Evolutionary conservation across 2,113 vertebrate genomes (phyloP), one percentile per base, ranked within the genome.

Genomic region (Leucosticte australis): DNA sequence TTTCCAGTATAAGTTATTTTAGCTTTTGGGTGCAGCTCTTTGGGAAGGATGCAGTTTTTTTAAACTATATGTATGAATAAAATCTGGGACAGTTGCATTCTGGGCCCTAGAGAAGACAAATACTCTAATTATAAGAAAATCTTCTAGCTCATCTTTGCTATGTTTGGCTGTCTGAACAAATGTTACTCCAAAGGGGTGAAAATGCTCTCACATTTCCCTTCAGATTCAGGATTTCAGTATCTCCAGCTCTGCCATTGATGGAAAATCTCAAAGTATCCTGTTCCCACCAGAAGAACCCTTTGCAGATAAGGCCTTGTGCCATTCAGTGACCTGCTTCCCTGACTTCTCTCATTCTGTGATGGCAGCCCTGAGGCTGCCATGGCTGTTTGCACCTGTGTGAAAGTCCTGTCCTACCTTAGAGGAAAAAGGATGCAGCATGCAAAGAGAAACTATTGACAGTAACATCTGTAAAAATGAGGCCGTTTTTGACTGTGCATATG

Each of bases 401-500:
- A 90, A 74, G n/a, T 67, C 26, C 37, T 28, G 9, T 46, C 30
- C 69, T 69, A 42, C 37, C 30, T n/a, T 23, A 39, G 50, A 62
- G 64, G 13, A 22, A 46, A 79, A 86, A 63, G 28, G 15, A 49
- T 41, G 26, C 9, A 63, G 28, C 14, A 49, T 41, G 26, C 9
- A 22, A 63, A 76, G 41, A 23, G 7, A 65, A 89, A 65, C 4
- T 41, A 46, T 7, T 33, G 39, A 31, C 42, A 83, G 30, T 12
- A 41, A 19, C 7, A 26, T 37, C 46, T 60, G 39, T 28, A 19
- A 90, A 77, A 90, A 74, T 13, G 16, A 65, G 55, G 17, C 20
- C 0, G 0, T 16, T 59, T 47, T 70, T 62, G 26, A 15, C 31
- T 74, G n/a, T 12, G 24, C 21, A 41, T 56, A 37, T 12, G 24